Percentiles rank a stretch among this genome's conserved stretches.
Evolutionary conservation across 2,113 vertebrate genomes (phyloP).

Genomic region (Phyllopteryx taeniolatus): DNA sequence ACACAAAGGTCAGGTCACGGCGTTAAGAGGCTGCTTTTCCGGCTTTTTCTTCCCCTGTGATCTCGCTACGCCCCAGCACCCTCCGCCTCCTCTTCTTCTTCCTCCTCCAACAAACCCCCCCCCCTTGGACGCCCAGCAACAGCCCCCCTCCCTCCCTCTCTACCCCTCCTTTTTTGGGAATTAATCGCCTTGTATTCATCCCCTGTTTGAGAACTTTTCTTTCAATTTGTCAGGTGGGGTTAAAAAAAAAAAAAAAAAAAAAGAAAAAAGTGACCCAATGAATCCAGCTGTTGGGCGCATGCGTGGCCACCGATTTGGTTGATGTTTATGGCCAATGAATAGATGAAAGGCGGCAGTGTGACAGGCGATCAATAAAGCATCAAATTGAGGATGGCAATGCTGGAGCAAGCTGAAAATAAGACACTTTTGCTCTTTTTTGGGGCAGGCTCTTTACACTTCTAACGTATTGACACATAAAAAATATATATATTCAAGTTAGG

Average conservation of each 20-base stretch:
- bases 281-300: conserved; percentile 65
- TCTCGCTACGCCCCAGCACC: conserved; percentile 63
- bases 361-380: conserved; percentile 82
- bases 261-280: conserved; percentile 65
- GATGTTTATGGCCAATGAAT: conserved; percentile 80
- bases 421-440: conserved; percentile 34
- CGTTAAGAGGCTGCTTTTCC: conserved; percentile 29
- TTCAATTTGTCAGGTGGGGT: conserved; percentile 57
- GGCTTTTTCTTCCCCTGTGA: conserved; percentile 53
- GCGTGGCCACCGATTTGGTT: conserved; percentile 77
- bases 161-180: conserved; percentile 31
- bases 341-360: conserved; percentile 79
- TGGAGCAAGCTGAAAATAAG: conserved; percentile 60
- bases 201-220: conserved; percentile 65
- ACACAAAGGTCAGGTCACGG: conserved; percentile 42
- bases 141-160: conserved; percentile 6
- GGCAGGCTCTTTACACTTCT: conserved; percentile 30
- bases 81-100: conserved; percentile 16
- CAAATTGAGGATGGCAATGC: conserved; percentile 79
- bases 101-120: not conserved
- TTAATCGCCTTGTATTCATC: conserved; percentile 70
- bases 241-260: not conserved
- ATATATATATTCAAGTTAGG: conserved; percentile 45
- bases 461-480: conserved; percentile 34
- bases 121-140: not conserved